Percentiles rank a stretch among this genome's conserved stretches.
Conservation (phyloP, 2,113 vertebrate species). For the Fulica atra region DNA sequence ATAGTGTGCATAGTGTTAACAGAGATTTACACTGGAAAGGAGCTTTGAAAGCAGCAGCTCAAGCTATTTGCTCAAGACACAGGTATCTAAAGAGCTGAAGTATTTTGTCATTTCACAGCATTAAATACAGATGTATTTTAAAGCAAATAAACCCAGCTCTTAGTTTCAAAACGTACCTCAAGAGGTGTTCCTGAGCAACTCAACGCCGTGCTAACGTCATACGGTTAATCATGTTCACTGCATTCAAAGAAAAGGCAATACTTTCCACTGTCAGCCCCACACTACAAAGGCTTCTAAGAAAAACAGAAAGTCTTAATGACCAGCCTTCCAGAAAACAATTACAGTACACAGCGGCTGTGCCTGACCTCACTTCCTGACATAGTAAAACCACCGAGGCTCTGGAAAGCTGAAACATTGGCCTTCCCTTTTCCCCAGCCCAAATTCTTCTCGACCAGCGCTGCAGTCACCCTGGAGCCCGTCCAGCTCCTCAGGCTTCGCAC, state of each 20-base stretch:
- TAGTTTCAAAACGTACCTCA: background rate
- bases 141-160: background rate
- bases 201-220: background rate
- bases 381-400: background rate
- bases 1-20: background rate
- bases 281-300: conserved; percentile 25
- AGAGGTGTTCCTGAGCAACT: background rate
- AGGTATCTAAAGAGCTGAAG: background rate
- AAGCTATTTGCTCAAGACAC: background rate
- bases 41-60: no score
- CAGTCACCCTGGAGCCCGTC: background rate
- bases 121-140: background rate
- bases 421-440: background rate
- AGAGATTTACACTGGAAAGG: background rate
- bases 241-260: background rate
- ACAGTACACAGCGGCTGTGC: background rate
- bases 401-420: background rate
- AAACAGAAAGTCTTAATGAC: background rate
- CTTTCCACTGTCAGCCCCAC: background rate
- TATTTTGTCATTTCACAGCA: background rate
- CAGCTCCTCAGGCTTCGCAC: background rate
- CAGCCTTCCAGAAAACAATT: conserved; percentile 47
- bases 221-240: background rate
- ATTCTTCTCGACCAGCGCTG: background rate
- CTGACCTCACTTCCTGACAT: conserved; percentile 59